Evolutionary conservation across 2,113 vertebrate species (phyloP), one percentile per base, ranked within the genome.

Genomic region (Phasianus colchicus): DNA sequence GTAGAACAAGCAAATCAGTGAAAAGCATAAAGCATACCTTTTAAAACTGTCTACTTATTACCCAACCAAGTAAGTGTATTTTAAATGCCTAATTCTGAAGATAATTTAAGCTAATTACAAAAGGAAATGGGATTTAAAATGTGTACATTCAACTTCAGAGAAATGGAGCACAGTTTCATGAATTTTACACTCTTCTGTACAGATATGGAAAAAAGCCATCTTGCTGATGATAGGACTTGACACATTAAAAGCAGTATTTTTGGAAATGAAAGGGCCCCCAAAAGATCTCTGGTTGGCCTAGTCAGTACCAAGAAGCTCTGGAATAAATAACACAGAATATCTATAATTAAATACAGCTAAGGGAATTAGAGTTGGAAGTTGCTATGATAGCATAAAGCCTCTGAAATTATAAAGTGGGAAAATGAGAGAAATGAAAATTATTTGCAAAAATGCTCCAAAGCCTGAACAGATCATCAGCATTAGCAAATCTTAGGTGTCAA

Each of bases 161-260:
- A 81, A 91, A 86, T 52, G 5, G 5, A 86, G 27, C 22, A 18
- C 32, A 57, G 13, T 81, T 97, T 81, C n/a, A 36, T 81, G 5
- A 48, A 81, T 86, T 88, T 77, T 85, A 72, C 42, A 77, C 47
- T 55, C 34, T 29, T 9, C 30, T 57, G n/a, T 78, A 83, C 27
- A 65, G 86, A 94, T 79, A 78, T 70, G 52, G 67, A 96, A 86
- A 16, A 88, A 84, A 93, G 2, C 42, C 21, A 73, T 66, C 73
- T 81, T 74, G 30, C 9, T n/a, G 61, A 61, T 78, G 73, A 86
- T 88, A 65, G 43, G 40, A 91, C 12, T 65, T 81, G 86, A 88
- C 76, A 72, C 75, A 86, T 95, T 90, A 91, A 92, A 91, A 95
- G 72, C 73, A 88, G 18, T 45, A 36, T 81, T 96, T 95, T 83